These are phyloP conservation scores for Danio kyathit DNA, from an alignment of 2,797 vertebrate genomes.

Conservation along the genomic window DNA sequence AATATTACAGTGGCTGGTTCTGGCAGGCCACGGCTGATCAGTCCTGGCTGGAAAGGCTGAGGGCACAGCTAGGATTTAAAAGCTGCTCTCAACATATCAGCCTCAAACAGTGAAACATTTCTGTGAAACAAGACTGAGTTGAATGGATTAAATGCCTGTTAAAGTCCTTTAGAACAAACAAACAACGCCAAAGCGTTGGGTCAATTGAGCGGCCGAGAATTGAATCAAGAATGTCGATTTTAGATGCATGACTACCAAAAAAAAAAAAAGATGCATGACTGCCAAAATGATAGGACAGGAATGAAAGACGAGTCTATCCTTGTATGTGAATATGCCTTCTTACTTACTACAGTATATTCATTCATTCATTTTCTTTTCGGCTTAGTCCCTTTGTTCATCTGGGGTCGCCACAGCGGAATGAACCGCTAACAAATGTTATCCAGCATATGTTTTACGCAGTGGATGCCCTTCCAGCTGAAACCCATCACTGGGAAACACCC, in stretches of 20 bases:
- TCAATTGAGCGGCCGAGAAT: background rate
- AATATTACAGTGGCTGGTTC: constrained; percentile 75
- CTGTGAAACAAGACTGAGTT: constrained; percentile 33
- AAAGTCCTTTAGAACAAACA: background rate
- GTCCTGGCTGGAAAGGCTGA: constrained; percentile 67
- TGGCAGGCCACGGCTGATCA: constrained; percentile 79
- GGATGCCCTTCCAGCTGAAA: too few relatives aligned
- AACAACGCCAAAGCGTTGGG: background rate
- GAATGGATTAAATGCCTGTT: constrained; percentile 20
- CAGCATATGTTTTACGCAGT: too few relatives aligned
- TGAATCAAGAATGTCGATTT: background rate
- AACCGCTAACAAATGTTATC: too few relatives aligned
- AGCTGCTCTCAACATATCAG: constrained; percentile 48
- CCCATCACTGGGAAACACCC: too few relatives aligned
- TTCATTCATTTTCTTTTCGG: too few relatives aligned
- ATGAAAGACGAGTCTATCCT: background rate
- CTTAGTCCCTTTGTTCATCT: too few relatives aligned
- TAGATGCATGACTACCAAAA: background rate
- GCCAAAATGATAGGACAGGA: background rate
- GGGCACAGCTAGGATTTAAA: constrained; percentile 36
- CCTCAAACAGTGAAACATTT: constrained; percentile 40
- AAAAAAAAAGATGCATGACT: background rate
- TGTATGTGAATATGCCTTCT: background rate
- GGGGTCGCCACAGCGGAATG: too few relatives aligned
- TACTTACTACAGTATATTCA: too few relatives aligned